Evolutionary conservation across 2,888 invertebrate species (phyloP), one percentile per base, ranked within the genome.

Genomic region (Plebejus argus): DNA sequence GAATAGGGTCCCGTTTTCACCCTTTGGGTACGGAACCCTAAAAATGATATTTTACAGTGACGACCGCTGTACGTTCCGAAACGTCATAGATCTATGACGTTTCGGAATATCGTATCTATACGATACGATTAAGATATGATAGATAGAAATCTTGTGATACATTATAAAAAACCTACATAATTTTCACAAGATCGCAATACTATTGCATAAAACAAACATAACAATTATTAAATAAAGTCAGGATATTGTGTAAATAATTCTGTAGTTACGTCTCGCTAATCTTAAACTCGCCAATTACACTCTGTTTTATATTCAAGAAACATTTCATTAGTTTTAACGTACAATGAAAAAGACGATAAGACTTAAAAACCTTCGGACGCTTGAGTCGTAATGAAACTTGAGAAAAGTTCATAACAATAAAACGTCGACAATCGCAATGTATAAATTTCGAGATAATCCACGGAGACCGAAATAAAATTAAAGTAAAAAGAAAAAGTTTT

Each of bases 391-490:
- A 78, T 77, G 49, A 78, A 70, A 79, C 76, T 77, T 56, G 72
- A 78, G 77, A 78, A 77, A 77, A 78, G 76, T 70, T 76, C 79
- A 79, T 79, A 77, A 82, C 79, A 82, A 81, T 80, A 81, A 83
- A 82, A 83, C 80, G 81, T 80, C 81, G 81, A 81, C 81, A 83
- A 83, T 85, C 85, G 83, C 78, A 79, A 78, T 78, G 80, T 82
- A 82, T 83, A 83, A 83, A 83, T 79, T 77, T 76, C 80, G 80
- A 82, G 85, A 88, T 88, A 89, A 88, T 88, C 87, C 85, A 85
- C 84, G 81, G 80, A 80, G 83, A 83, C 86, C 85, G 85, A 90
- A 91, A 92, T 90, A 89, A 91, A 92, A 92, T 91, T 90, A 90
- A 90, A 91, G 87, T 86, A 88, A 89, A 90, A 86, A 86, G 84